phyloP scores from a whole-genome alignment of 1,140 invertebrate species.

The Coelopa frigida region DNA sequence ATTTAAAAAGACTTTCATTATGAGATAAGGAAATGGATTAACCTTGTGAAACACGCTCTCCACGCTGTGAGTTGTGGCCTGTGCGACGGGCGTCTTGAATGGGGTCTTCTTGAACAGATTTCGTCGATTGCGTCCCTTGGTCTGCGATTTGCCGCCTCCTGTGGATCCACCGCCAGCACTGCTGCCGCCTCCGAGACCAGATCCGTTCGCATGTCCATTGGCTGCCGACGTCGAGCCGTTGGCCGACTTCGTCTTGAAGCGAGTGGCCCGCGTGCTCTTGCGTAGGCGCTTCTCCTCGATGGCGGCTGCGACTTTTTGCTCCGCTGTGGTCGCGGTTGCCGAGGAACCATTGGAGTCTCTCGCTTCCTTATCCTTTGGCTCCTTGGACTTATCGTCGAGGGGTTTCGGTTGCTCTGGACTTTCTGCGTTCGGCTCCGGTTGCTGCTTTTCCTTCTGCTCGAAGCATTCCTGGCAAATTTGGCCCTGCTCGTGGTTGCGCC shows the following conservation, averaged over 20 bases:
- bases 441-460: slow-evolving; percentile 10
- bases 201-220: slow-evolving; percentile 13
- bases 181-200: slow-evolving; percentile 11
- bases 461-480: slow-evolving; percentile 15
- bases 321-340: not conserved
- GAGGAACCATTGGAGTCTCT: not conserved
- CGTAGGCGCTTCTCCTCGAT: slow-evolving; percentile 32
- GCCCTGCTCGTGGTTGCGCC: slow-evolving; percentile 10
- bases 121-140: slow-evolving; percentile 60
- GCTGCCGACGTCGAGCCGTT: not conserved
- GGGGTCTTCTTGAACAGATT: slow-evolving; percentile 75
- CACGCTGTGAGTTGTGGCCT: slow-evolving; percentile 71
- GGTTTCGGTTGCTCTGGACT: not conserved
- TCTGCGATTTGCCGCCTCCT: slow-evolving; percentile 26
- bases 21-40: slow-evolving; percentile 31
- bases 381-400: not conserved
- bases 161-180: slow-evolving; percentile 4
- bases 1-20: slow-evolving; percentile 70
- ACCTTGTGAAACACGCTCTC: slow-evolving; percentile 78
- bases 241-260: slow-evolving; percentile 48
- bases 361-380: not conserved
- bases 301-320: slow-evolving; percentile 4
- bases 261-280: slow-evolving; percentile 51
- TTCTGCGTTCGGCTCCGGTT: slow-evolving; percentile 4
- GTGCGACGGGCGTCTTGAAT: slow-evolving; percentile 69